Conservation (phyloP, 2,797 vertebrate genomes). For the Momotus momota region DNA sequence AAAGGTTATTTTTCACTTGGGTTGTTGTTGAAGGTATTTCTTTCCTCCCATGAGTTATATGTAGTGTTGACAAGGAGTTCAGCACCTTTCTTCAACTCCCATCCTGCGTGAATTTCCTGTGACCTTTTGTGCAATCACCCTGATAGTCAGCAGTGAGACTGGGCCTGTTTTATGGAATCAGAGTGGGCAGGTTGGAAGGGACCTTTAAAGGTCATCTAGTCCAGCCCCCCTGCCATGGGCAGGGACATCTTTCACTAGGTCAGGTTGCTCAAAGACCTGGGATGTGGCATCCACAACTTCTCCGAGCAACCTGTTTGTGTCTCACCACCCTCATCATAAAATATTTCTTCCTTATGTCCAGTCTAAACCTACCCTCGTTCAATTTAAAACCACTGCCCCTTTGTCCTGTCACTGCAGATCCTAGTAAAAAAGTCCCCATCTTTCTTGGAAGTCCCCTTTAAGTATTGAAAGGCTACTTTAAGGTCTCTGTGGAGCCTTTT, state of each 20-base stretch:
- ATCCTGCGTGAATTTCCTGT: background rate
- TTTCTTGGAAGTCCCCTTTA: background rate
- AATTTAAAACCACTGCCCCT: background rate
- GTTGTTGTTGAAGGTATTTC: background rate
- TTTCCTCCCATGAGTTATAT: background rate
- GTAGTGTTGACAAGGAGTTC: background rate
- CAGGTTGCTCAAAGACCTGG: background rate
- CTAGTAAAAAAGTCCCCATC: background rate
- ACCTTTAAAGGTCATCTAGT: background rate
- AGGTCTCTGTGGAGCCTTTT: background rate
- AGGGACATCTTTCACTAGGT: too few species aligned
- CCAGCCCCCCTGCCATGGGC: background rate
- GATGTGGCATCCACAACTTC: background rate
- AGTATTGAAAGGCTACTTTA: background rate
- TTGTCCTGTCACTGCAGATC: background rate
- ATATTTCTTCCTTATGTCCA: background rate
- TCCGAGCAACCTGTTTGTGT: background rate
- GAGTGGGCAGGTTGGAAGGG: background rate
- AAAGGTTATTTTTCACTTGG: background rate
- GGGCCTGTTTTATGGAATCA: background rate
- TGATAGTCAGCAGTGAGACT: background rate
- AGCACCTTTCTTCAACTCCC: background rate
- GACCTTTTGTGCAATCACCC: background rate
- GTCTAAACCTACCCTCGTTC: background rate
- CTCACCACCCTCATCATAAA: background rate